These are phyloP conservation scores for Atrichornis clamosus DNA, from an alignment of 2,113 vertebrate species.

Conservation along the genomic window DNA sequence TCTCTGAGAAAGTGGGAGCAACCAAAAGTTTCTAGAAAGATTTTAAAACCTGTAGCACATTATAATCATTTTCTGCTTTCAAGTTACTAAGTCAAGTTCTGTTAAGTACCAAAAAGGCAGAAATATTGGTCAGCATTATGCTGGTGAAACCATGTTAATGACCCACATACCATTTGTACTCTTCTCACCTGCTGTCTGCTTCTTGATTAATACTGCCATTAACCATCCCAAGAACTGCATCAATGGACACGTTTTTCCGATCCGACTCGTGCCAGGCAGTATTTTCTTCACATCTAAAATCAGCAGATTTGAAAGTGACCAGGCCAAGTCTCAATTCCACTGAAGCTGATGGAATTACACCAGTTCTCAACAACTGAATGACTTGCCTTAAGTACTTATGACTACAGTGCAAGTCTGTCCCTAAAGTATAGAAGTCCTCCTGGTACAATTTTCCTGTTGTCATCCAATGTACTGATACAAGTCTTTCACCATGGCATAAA, in stretches of 20 bases:
- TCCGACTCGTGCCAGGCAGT: constrained; percentile 22
- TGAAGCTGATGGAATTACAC: neutral
- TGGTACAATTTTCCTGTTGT: neutral
- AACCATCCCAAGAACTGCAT: constrained; percentile 35
- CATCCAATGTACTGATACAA: neutral
- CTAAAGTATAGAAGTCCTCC: neutral
- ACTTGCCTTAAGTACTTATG: neutral
- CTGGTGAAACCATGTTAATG: constrained; percentile 43
- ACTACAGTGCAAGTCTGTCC: neutral
- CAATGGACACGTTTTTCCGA: constrained; percentile 43
- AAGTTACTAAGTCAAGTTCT: constrained; percentile 35
- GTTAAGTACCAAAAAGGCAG: constrained; percentile 48
- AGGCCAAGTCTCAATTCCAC: neutral
- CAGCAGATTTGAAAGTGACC: constrained; percentile 10
- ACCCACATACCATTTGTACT: constrained; percentile 28
- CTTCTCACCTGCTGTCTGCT: constrained; percentile 56
- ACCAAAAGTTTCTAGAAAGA: neutral
- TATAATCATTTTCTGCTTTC: constrained; percentile 48
- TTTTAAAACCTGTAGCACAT: constrained; percentile 22
- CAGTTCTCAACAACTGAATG: neutral
- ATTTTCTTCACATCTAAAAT: neutral
- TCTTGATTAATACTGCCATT: constrained; percentile 56
- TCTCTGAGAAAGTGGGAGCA: neutral
- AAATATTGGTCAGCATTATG: constrained; percentile 45
- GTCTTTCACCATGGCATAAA: neutral